Evolutionary conservation across 2,797 vertebrate genomes (phyloP), one percentile per base, ranked within the genome.

Genomic region (Stomatorhinus walkeri): DNA sequence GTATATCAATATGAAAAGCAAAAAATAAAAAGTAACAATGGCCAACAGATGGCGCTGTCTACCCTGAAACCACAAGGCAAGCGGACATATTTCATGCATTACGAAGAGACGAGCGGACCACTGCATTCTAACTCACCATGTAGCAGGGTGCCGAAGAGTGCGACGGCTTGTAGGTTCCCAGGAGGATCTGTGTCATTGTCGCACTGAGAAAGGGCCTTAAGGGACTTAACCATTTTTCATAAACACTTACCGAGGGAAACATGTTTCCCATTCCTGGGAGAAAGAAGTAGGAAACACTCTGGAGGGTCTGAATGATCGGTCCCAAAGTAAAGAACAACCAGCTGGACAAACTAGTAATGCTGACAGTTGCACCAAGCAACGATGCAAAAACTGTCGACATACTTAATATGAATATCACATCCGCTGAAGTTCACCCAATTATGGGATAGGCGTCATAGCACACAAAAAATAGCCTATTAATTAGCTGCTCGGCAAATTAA

Each of bases 11-110:
- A 49, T 49, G 46, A 24, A 48, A 28, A 24, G 1, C 1, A 49
- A 43, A 24, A 43, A 22, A 24, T 10, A 49, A 1, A 1, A 46
- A 12, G 1, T 46, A 46, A 14, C 3, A 24, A 83, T 12, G 24
- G 8, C 81, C 85, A 87, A 40, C 24, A 87, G 85, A 56, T 87
- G 51, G 85, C 52, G 52, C 85, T 87, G 52, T 87, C 7, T 59
- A 8, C 52, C 28, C 28, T 87, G 85, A 28, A 87, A 56, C 32
- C 22, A 49, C 85, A 48, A 84, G 81, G 4, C 81, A 48, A 22
- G 36, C 79, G 48, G n/a, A 49, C 43, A 24, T 22, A 9, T 84
- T 46, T 46, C 8, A 84, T 12, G 79, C 7, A 19, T 84, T 22
- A 46, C 9, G 19, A 81, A 83, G 79, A 19, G 22, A 22, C 46